Percentiles rank a stretch among this genome's conserved stretches.
These are phyloP conservation scores for Entomyzon cyanotis DNA, from an alignment of 2,113 vertebrate genomes.

Conservation along the genomic window DNA sequence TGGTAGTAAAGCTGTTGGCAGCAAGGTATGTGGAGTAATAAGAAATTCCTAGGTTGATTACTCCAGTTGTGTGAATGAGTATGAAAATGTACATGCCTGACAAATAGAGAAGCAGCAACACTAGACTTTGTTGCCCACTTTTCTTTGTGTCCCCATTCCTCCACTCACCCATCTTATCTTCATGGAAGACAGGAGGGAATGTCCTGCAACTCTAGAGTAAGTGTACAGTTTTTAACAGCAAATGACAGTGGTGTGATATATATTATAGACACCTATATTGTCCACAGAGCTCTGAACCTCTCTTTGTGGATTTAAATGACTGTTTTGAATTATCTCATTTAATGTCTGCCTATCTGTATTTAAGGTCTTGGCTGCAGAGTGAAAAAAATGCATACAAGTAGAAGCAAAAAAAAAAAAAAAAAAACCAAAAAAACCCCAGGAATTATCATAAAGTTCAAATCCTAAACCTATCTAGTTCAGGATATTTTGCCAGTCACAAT, in stretches of 20 bases:
- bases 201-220: not conserved
- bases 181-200: not conserved
- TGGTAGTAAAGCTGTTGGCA: not conserved
- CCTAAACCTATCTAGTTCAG: not conserved
- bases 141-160: not conserved
- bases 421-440: not conserved
- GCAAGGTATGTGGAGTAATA: not conserved
- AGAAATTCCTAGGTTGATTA: not conserved
- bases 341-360: not conserved
- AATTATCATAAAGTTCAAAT: not conserved
- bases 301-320: not conserved
- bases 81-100: not conserved
- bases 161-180: not conserved
- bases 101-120: not conserved
- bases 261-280: not conserved
- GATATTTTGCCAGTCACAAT: not conserved
- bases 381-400: not conserved
- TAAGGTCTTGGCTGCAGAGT: not conserved
- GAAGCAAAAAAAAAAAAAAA: not conserved
- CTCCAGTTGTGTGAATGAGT: not conserved
- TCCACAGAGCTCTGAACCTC: not conserved
- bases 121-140: not conserved
- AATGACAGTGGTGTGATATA: not conserved
- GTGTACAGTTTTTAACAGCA: not conserved
- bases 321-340: not conserved